Base-by-base conservation (phyloP, 1,140 invertebrate species). In the Trichogramma pretiosum region DNA sequence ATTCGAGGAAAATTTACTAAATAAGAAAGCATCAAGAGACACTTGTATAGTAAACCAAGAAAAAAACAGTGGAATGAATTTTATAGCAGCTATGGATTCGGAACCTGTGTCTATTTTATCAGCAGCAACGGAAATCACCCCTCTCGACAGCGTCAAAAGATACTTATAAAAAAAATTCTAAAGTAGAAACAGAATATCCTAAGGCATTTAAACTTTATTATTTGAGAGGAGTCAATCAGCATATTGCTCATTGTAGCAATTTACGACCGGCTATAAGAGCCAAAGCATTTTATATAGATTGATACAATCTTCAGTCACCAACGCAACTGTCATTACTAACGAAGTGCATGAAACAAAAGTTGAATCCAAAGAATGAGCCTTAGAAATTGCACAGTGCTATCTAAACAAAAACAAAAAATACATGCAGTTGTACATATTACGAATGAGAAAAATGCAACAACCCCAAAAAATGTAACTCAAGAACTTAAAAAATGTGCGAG, bases 221-320 rank as follows among this genome's bases (percentile, higher is more conserved):
- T 40, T 9, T 40, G 38, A 24, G 38, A 5, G 43, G 44, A 21
- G 48, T 50, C 7, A 42, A 50, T 36, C 32, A 35, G 9, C 48
- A 50, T 26, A 42, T 45, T 36, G 35, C 24, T 16, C 48, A 48
- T 46, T 55, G 54, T 40, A 55, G 44, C 23, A 47, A 55, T 50
- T 35, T 52, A 23, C 22, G 47, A 11, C 50, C 47, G 14, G 32
- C 36, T 30, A 52, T 55, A 33, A 41, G 47, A 18, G 22, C 32
- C 40, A 58, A 49, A 46, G 49, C 13, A 40, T 52, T n/a, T 35
- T 55, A 11, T 18, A 42, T 34, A 33, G 54, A 37, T 26, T 55
- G 22, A 49, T 55, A 38, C 50, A 50, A 50, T 24, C 50, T 36
- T 49, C 50, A 18, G 44, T 50, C 17, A 21, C 49, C 4, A 55